Evolutionary conservation across 2,113 vertebrate species (phyloP), one percentile per base, ranked within the genome.

Genomic region (Forbesichthys papilliferus): DNA sequence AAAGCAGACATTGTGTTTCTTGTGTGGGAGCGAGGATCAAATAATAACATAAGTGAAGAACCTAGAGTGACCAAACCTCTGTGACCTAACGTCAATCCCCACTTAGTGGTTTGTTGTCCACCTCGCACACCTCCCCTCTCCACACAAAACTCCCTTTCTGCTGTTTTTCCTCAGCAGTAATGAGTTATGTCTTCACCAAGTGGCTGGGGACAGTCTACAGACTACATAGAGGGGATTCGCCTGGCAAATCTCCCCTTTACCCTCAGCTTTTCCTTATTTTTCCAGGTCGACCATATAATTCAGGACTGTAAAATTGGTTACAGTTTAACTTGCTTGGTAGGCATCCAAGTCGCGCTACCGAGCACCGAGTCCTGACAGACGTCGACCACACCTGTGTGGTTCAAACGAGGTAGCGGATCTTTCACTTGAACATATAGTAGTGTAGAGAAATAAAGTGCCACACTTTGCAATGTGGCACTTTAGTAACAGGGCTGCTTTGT

Each of bases 321-420:
- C 74, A 80, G 79, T 86, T 88, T 86, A 85, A 88, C 69, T 52
- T 11, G 52, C 72, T 82, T 87, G 87, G 88, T 86, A 85, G 78
- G 68, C 68, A 72, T 88, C 86, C 86, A 87, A 63, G 67, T 77
- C 62, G 18, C 65, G 80, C 81, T 74, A 71, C 65, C 7, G 74
- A 78, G 62, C 11, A 33, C 56, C 5, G 9, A 9, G 68, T 73
- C 62, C 71, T 81, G 83, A 85, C 82, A 79, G 87, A 66, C 65
- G 46, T 64, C 33, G 84, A 83, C 89, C 86, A 88, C 86, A 88
- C 87, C 90, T 92, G 88, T 14, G 68, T 63, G 5, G 58, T 9
- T 80, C 66, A 64, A 66, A 78, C 80, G 62, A 61, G 48, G 49
- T 34, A n/a, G 66, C 47, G 20, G 73, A 85, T 77, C 77, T 79